Conservation (phyloP, 2,888 invertebrate species). For the Aquatica leii region DNA sequence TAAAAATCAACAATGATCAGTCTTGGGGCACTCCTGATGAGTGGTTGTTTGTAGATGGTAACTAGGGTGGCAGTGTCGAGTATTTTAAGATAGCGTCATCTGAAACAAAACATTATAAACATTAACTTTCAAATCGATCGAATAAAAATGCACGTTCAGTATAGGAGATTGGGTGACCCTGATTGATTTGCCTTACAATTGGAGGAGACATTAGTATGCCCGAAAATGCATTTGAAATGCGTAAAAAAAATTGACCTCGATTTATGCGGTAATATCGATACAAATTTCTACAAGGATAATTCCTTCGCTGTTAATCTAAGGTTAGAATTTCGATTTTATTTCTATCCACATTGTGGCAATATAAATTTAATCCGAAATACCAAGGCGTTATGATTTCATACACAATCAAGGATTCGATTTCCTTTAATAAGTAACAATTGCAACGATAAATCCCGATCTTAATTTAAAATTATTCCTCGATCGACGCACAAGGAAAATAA, state of each 20-base stretch:
- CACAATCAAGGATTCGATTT: background rate
- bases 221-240: conserved; percentile 38
- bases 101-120: conserved; percentile 50
- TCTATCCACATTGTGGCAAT: conserved; percentile 15
- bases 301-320: conserved; percentile 27
- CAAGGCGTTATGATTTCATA: conserved; percentile 51
- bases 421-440: too few species aligned
- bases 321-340: conserved; percentile 20
- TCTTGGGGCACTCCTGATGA: conserved; percentile 60
- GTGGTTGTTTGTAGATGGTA: conserved; percentile 55
- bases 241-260: conserved; percentile 33
- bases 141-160: conserved; percentile 18
- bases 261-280: conserved; percentile 24
- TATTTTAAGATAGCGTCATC: conserved; percentile 50
- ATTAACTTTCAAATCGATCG: background rate
- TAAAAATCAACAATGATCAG: conserved; percentile 62
- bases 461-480: too few species aligned
- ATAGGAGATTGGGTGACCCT: conserved; percentile 47
- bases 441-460: too few species aligned
- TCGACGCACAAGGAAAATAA: background rate
- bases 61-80: conserved; percentile 60
- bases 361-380: conserved; percentile 9
- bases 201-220: conserved; percentile 26
- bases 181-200: conserved; percentile 46
- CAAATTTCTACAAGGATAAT: conserved; percentile 33